Conservation (phyloP, 2,113 vertebrate genomes). For the Hemichromis elongatus region DNA sequence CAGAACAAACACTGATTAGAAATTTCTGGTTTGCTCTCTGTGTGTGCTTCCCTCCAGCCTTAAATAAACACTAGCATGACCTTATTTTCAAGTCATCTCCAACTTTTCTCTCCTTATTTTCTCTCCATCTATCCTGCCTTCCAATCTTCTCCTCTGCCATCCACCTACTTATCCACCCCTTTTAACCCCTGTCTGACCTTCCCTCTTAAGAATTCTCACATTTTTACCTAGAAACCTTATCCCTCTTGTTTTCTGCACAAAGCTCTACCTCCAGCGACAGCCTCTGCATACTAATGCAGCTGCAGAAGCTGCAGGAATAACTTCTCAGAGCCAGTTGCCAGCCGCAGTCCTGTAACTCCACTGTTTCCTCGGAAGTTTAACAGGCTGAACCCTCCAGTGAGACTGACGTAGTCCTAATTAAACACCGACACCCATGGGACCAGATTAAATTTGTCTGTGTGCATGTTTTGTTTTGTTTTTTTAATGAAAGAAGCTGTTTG, state of each 20-base stretch:
- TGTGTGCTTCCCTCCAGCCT: neutral
- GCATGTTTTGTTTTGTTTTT: neutral
- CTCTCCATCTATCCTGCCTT: neutral
- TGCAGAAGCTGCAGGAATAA: neutral
- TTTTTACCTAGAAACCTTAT: neutral
- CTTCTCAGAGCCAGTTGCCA: neutral
- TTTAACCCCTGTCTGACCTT: neutral
- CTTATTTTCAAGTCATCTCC: neutral
- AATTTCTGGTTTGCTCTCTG: neutral
- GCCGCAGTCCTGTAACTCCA: neutral
- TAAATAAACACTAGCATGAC: neutral
- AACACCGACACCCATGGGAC: neutral
- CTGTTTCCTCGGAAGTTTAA: slow-evolving; percentile 22
- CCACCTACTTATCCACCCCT: neutral
- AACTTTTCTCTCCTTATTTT: neutral
- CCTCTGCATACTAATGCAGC: neutral
- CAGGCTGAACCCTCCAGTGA: slow-evolving; percentile 14
- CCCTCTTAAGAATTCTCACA: neutral
- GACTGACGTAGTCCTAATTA: slow-evolving; percentile 30
- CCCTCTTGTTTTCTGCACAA: neutral
- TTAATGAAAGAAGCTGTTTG: neutral
- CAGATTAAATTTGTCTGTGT: neutral
- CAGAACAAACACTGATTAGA: neutral
- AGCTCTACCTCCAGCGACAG: neutral
- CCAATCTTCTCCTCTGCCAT: neutral